Base-by-base conservation (phyloP, 2,113 vertebrate genomes). In the Semnopithecus entellus region DNA sequence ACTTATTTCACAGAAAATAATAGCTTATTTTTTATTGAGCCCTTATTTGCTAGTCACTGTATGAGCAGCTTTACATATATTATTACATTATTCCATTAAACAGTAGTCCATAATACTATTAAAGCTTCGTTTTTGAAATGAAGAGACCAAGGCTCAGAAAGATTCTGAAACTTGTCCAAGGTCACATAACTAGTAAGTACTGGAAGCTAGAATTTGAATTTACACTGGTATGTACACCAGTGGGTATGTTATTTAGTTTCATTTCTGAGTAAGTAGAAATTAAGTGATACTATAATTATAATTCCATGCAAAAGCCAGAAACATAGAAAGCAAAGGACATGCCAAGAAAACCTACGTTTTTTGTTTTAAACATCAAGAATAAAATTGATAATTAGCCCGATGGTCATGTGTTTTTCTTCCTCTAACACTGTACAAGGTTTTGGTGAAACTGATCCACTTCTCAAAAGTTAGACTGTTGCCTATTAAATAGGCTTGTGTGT, bases 121-220 rank as follows among this genome's bases (percentile, higher is more conserved):
- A 94, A 89, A 91, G 40, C 32, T 48, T 59, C 9, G 23, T 38
- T 82, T 94, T 95, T 93, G 45, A 84, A 11, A 75, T 87, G n/a
- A 95, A 78, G 52, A 80, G 92, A 83, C 38, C 52, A 73, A 90
- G 1, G 1, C 82, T 79, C 13, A 64, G 52, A 80, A 93, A 18
- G n/a, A 88, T 88, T 68, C 23, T 61, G 86, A 43, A 97, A 87
- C 23, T 94, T 90, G 50, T 93, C 75, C 40, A 40, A 45, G 32
- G 17, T 78, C 43, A 23, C 55, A 3, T 6, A 57, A 3, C 61
- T 64, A 89, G 38, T 48, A 94, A 90, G 17, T 75, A 75, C 14
- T 79, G 79, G 50, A 48, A 66, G 80, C 18, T 48, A 92, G 35
- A 97, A 80, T 93, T 92, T 80, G 55, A 94, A 79, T 83, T 90